A percentile compares a stretch with the other conserved stretches of the same genome.
Conservation (phyloP, 2,113 vertebrate species). For the Eclectus roratus region DNA sequence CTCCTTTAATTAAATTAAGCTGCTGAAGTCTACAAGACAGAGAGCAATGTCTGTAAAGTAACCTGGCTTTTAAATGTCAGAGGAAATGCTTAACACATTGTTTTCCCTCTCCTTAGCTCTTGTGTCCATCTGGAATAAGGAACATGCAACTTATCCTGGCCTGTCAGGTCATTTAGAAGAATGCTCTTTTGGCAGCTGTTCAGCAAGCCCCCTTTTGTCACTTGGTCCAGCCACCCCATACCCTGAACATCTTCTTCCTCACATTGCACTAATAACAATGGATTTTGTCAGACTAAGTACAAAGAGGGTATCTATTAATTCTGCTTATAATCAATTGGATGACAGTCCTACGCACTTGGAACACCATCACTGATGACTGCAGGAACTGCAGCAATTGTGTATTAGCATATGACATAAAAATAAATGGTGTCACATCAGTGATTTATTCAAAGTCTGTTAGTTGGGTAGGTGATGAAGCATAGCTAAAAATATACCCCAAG, state of each 20-base stretch:
- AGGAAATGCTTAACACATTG: neutral
- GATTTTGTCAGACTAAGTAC: neutral
- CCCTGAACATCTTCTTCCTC: neutral
- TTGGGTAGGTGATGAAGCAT: neutral
- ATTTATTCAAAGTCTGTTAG: conserved; percentile 1
- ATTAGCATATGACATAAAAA: conserved; percentile 6
- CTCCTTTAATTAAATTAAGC: neutral
- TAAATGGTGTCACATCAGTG: neutral
- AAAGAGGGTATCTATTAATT: neutral
- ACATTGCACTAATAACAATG: neutral
- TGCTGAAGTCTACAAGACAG: neutral
- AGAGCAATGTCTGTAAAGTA: neutral
- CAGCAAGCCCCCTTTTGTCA: conserved; percentile 72
- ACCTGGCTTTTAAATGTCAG: neutral
- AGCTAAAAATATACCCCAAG: neutral
- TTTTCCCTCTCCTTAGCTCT: conserved; percentile 66
- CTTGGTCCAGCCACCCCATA: neutral
- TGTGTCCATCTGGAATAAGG: conserved; percentile 67
- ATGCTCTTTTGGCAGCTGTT: conserved; percentile 72
- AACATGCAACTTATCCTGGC: conserved; percentile 77
- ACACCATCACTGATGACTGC: neutral
- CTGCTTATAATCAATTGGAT: neutral
- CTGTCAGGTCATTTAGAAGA: conserved; percentile 80
- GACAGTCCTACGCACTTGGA: neutral
- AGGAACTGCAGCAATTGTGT: neutral